A percentile compares a stretch with the other conserved stretches of the same genome.
These are phyloP conservation scores for Acleris cristana DNA, from an alignment of 2,888 invertebrate genomes.

Conservation along the genomic window DNA sequence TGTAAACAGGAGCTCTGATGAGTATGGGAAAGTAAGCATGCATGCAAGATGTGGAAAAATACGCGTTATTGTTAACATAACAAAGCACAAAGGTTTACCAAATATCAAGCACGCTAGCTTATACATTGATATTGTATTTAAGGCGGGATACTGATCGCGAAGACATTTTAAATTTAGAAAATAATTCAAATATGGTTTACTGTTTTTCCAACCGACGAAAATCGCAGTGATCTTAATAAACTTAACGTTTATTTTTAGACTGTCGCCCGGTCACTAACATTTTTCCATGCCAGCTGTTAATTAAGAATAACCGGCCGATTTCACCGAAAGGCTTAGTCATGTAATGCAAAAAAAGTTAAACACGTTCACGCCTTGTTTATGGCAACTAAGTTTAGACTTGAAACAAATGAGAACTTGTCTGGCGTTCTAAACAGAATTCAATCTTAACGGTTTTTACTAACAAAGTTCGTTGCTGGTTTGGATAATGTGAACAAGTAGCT, in stretches of 20 bases:
- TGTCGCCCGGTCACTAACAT: slow-evolving; percentile 15
- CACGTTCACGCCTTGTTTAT: slow-evolving; percentile 21
- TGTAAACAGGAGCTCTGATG: not conserved
- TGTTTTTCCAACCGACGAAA: not conserved
- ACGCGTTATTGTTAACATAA: not conserved
- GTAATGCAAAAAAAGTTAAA: slow-evolving; percentile 22
- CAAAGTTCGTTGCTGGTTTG: not conserved
- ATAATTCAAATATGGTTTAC: not conserved
- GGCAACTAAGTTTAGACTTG: slow-evolving; percentile 14
- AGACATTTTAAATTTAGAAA: not conserved
- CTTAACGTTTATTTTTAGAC: not conserved
- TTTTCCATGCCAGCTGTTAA: slow-evolving; percentile 23
- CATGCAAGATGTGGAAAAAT: slow-evolving; percentile 21
- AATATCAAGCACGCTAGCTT: too few relatives aligned
- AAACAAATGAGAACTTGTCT: slow-evolving; percentile 8
- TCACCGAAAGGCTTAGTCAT: slow-evolving; percentile 27
- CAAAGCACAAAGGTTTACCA: too few relatives aligned
- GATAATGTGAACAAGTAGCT: too few relatives aligned
- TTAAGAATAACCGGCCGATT: slow-evolving; percentile 27
- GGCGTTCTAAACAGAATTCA: slow-evolving; percentile 4
- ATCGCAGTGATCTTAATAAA: not conserved
- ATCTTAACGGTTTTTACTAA: not conserved
- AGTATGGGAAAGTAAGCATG: slow-evolving; percentile 22
- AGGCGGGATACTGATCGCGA: not conserved
- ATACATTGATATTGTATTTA: too few relatives aligned